Percentiles rank a stretch among this genome's conserved stretches.
Evolutionary conservation across 2,888 invertebrate species (phyloP).

Genomic region (Ochlodes sylvanus): DNA sequence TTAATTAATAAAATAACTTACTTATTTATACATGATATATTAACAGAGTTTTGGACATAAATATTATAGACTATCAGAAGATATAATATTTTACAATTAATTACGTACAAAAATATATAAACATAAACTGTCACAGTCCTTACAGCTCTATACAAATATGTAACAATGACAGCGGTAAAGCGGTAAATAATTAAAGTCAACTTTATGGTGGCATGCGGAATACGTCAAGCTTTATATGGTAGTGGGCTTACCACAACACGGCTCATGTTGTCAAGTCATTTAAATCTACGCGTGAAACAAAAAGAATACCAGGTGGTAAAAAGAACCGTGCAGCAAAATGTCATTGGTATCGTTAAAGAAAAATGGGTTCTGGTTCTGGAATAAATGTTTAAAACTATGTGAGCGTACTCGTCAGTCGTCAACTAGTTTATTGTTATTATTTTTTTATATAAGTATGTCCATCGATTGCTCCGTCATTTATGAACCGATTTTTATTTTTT

Average conservation of each 20-base stretch:
- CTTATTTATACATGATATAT: no score
- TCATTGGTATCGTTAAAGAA: neutral
- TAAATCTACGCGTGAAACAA: conserved; percentile 38
- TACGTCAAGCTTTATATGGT: conserved; percentile 56
- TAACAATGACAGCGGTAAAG: conserved; percentile 55
- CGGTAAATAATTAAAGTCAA: conserved; percentile 52
- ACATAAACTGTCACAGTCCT: neutral
- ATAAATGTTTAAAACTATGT: neutral
- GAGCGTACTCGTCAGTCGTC: no score
- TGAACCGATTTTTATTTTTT: no score
- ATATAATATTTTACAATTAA: no score
- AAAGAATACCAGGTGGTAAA: conserved; percentile 6
- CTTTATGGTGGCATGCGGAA: conserved; percentile 68
- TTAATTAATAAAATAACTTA: no score
- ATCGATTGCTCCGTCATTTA: no score
- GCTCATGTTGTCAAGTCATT: conserved; percentile 43
- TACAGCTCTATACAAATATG: conserved; percentile 66
- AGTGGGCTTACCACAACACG: conserved; percentile 49
- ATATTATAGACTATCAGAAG: no score
- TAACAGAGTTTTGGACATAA: no score
- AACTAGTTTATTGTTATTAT: no score
- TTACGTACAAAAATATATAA: no score
- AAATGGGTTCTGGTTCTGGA: neutral
- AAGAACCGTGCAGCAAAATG: neutral
- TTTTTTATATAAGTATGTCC: no score